These are phyloP conservation scores for Beroe forskalii DNA, from an alignment of 37 sponge, comb jelly and placozoan genomes.

Conservation along the genomic window DNA sequence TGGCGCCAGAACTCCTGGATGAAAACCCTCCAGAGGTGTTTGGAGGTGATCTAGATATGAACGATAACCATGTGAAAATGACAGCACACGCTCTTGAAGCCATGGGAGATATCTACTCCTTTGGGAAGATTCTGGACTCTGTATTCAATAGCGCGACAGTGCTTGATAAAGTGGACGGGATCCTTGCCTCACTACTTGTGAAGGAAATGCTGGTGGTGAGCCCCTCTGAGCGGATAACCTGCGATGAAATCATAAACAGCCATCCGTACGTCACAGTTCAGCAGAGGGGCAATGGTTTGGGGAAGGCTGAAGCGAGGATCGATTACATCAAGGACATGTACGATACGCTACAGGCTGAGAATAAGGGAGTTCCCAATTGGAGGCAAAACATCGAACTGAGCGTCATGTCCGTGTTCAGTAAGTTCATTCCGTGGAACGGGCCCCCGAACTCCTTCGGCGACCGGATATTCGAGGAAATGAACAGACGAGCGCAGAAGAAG, in stretches of 20 bases:
- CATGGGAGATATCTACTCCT: constrained; percentile 9
- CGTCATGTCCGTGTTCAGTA: background rate
- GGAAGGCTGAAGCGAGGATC: background rate
- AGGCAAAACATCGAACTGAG: background rate
- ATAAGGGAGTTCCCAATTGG: background rate
- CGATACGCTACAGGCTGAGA: no score
- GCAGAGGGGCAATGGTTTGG: background rate
- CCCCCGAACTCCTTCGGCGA: background rate
- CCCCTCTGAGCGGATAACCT: background rate
- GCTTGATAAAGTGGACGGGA: background rate
- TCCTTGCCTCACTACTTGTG: background rate
- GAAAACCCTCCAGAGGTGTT: no score
- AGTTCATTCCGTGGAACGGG: background rate
- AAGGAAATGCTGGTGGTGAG: background rate
- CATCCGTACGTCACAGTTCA: background rate
- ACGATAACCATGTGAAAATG: no score
- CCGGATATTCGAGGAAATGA: background rate
- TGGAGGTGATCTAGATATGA: no score
- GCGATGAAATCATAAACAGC: background rate
- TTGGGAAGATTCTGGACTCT: background rate
- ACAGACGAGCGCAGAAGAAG: background rate
- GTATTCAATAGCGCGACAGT: background rate
- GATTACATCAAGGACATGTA: background rate
- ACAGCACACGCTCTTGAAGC: no score
- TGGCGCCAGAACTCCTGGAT: constrained; percentile 1